Evolutionary conservation across 2,113 vertebrate genomes (phyloP).

Genomic region (Atherinomorus stipes): DNA sequence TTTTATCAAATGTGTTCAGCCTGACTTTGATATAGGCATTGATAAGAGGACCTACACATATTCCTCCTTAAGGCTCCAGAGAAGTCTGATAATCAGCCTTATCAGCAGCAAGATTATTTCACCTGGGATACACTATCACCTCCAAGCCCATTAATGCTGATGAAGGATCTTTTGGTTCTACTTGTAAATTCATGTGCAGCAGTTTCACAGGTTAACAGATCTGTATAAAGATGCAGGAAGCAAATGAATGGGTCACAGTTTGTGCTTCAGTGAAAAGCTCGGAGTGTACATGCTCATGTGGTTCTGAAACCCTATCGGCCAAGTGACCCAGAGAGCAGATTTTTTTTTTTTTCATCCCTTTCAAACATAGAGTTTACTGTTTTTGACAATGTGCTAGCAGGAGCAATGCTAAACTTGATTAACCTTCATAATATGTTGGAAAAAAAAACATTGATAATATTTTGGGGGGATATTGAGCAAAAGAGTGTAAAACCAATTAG

Average conservation of each 20-base stretch:
- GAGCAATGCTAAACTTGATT: too few relatives aligned
- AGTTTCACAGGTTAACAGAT: slow-evolving; percentile 26
- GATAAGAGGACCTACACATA: slow-evolving; percentile 38
- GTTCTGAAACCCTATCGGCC: not conserved
- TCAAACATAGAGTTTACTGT: not conserved
- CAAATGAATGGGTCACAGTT: slow-evolving; percentile 17
- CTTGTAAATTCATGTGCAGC: slow-evolving; percentile 45
- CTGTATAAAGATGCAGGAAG: slow-evolving; percentile 4
- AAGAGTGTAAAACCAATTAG: too few relatives aligned
- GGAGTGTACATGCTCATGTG: not conserved
- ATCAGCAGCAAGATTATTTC: slow-evolving; percentile 62
- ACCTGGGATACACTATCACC: slow-evolving; percentile 50
- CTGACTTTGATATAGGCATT: slow-evolving; percentile 52
- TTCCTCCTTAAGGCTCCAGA: slow-evolving; percentile 25
- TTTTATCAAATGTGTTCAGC: slow-evolving; percentile 68
- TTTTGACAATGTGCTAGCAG: not conserved
- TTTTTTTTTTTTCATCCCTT: not conserved
- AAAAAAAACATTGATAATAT: too few relatives aligned
- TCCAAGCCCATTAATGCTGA: slow-evolving; percentile 55
- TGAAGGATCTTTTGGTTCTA: slow-evolving; percentile 43
- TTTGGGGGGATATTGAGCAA: too few relatives aligned
- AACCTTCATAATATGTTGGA: too few relatives aligned
- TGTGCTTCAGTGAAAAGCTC: not conserved
- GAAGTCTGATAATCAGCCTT: slow-evolving; percentile 57
- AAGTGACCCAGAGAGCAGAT: not conserved